Evolutionary conservation across 2,113 vertebrate genomes (phyloP).

Genomic region (Toxotes jaculatrix): DNA sequence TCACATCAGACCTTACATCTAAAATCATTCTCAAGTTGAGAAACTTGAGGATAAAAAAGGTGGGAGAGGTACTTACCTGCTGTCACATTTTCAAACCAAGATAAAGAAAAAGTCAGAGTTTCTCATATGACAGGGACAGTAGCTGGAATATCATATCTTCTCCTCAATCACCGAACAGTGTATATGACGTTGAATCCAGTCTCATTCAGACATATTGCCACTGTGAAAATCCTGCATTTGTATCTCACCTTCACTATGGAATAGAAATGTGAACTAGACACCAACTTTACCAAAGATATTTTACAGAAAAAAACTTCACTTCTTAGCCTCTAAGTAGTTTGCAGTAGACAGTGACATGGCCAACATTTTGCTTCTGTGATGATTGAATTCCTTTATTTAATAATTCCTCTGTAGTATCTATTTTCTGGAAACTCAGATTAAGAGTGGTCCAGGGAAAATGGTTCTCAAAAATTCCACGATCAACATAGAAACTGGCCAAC

Average conservation of each 20-base stretch:
- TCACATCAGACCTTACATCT: neutral
- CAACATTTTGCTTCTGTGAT: neutral
- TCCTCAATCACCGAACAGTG: neutral
- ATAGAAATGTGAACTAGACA: neutral
- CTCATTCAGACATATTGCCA: neutral
- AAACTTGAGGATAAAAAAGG: neutral
- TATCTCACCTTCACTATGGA: neutral
- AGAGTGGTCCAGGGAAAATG: neutral
- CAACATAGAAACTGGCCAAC: neutral
- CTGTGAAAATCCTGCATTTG: neutral
- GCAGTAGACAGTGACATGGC: neutral
- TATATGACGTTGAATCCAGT: neutral
- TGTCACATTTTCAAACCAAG: conserved; percentile 23
- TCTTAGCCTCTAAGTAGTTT: neutral
- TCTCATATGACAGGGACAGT: neutral
- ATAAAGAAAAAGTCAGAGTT: neutral
- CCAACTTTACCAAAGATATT: neutral
- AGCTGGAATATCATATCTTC: conserved; percentile 1
- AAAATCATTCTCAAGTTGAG: neutral
- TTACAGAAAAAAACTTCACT: neutral
- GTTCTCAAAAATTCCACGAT: neutral
- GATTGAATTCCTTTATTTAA: neutral
- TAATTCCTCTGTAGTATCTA: neutral
- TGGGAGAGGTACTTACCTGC: neutral
- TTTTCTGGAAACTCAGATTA: neutral